Base-by-base conservation (phyloP, 30 jellyfish, hydroid and myxozoan species). In the Hydractinia symbiolongicarpus region DNA sequence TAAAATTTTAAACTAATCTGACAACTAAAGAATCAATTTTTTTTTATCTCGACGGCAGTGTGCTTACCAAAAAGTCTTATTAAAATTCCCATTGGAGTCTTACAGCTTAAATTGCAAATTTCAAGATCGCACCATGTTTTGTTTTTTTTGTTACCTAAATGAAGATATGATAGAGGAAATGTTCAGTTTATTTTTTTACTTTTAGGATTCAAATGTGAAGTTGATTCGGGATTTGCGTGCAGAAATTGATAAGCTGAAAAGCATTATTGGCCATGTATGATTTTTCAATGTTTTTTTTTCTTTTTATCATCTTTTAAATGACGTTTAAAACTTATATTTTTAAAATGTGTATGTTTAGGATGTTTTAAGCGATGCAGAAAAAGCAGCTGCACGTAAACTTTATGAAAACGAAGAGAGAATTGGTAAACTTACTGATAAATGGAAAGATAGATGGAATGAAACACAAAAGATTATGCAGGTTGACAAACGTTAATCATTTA, bases 361-460 rank as follows among this genome's bases (percentile, higher is more conserved):
- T 67, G 95, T 90, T 4, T 61, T 86, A 78, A 93, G 95, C 72
- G 98, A 93, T 84, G 96, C 96, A 40, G 98, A 93, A 57, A 83
- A 76, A 68, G 95, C 94, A 4, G 98, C 98, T 11, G 98, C 96
- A 0, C 82, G 86, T 58, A 93, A 93, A 61, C 62, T 93, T 62
- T 83, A 95, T 8, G 98, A 93, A 60, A 93, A 93, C 76, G 98
- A 93, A 83, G 98, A 93, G 70, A 82, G 98, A n/a, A 61, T 93
- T 68, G 98, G 94, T 14, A 94, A 78, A 66, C 78, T 93, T 9
- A 93, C 98, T 8, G 98, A 93, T 82, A 93, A 93, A 56, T 93
- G 98, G 98, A 93, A 93, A 67, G 98, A 93, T 74, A 50, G 98
- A 20, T 93, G 98, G 98, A 93, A 93, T 71, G 98, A 93, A 82